Base-by-base conservation (phyloP, 2,888 invertebrate species). In the Branchinecta sandiegonensis region DNA sequence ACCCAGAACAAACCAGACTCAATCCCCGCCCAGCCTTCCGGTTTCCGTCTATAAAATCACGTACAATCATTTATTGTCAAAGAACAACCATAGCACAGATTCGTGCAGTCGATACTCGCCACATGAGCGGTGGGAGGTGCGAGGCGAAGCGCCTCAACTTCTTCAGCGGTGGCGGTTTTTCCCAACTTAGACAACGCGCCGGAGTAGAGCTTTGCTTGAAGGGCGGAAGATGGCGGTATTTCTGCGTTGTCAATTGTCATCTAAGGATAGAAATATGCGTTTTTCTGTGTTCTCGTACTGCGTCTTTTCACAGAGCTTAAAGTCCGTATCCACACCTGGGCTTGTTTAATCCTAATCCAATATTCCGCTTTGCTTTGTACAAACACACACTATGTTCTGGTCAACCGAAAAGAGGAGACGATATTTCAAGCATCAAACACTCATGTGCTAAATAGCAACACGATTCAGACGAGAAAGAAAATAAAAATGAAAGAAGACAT, bases 191-290 rank as follows among this genome's bases (percentile, higher is more conserved):
- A 56, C n/a, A 56, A 23, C 2, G 63, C 63, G 23, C 63, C 23
- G n/a, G 63, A 56, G 23, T 56, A 56, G 11, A 56, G 63, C 23
- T 23, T 56, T 9, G 63, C 63, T 56, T 56, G 63, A 56, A 56
- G 63, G 23, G 63, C 11, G 23, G 63, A 56, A n/a, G 63, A 10
- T 23, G 63, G 63, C 14, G 63, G 63, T 9, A 56, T 56, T 9
- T 17, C 63, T 23, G 8, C 23, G 63, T 23, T 56, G 11, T 56
- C 63, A 17, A 56, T 9, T 10, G 63, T n/a, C 63, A 56, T 56
- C 63, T 56, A 23, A 56, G 37, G 37, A 37, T 37, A 37, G 37
- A 37, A 37, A 37, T 37, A 37, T 37, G 37, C 37, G 37, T 37
- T 37, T 37, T 37, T 37, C 6, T 37, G 37, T 37, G 37, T 37